Conservation (phyloP, 2,113 vertebrate genomes). For the Nycticryphes semicollaris region DNA sequence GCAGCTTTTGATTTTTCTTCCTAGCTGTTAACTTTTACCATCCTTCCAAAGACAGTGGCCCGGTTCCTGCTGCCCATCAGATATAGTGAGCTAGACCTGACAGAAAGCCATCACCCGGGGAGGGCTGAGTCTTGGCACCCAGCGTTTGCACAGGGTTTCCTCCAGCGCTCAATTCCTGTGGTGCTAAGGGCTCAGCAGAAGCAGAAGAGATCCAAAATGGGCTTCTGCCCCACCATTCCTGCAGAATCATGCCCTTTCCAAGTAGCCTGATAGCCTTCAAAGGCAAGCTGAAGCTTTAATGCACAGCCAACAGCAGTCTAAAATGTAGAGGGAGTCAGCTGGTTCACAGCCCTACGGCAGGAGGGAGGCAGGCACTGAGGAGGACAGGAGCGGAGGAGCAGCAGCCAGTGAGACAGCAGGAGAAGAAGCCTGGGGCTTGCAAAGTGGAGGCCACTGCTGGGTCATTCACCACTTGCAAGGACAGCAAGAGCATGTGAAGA, state of each 20-base stretch:
- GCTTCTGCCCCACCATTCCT: background rate
- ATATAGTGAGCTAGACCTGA: background rate
- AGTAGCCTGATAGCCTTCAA: background rate
- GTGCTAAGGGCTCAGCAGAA: background rate
- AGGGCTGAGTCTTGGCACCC: background rate
- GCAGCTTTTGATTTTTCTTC: background rate
- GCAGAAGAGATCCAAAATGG: background rate
- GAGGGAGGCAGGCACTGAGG: background rate
- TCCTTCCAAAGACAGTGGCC: background rate
- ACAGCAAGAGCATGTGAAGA: background rate
- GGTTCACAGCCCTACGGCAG: background rate
- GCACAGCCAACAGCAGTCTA: background rate
- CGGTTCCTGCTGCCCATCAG: background rate
- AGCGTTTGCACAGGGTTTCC: background rate
- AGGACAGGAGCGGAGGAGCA: background rate
- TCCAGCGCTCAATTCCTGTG: background rate
- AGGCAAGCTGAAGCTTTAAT: background rate
- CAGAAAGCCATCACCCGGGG: background rate
- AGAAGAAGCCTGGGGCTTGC: background rate
- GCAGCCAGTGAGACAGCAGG: background rate
- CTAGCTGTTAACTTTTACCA: background rate
- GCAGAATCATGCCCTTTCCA: background rate
- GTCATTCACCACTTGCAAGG: background rate
- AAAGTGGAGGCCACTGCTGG: background rate
- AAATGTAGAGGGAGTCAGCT: background rate